Base-by-base conservation (phyloP, 2,797 vertebrate genomes). In the Enteromius unitaeniatus region DNA sequence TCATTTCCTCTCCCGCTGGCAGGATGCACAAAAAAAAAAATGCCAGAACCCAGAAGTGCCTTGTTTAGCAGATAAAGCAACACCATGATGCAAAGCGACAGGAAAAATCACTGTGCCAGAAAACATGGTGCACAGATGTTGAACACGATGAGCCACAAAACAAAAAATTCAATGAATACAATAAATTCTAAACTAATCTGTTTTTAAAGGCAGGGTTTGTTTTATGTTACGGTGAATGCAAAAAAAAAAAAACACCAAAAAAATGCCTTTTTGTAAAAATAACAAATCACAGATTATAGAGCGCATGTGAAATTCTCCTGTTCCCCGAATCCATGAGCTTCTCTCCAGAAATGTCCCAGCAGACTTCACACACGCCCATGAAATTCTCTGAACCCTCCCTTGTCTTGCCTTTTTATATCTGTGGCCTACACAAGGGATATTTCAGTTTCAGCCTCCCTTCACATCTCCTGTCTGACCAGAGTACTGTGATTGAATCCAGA, bases 331-430 rank as follows among this genome's bases (percentile, higher is more conserved):
- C 28, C 6, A n/a, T 60, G 37, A 47, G 23, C 31, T 23, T 64
- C 78, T 19, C 15, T 80, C n/a, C 72, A 47, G 47, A 73, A 73
- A 82, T 81, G 67, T 60, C 68, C 10, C 53, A 1, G 26, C 40
- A 45, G 40, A 13, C 68, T 76, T 83, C 81, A 76, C 60, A 47
- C 49, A 77, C 13, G 3, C 49, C 62, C 62, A 58, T 69, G 23
- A 76, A 60, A 69, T 83, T 83, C 23, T 76, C 73, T 7, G 17
- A 68, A 77, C 34, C 28, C 47, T 65, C 62, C 0, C 55, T 0
- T 0, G n/a, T 55, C 42, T 79, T 83, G 49, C 4, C 62, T 77
- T 83, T 83, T 69, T 69, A 83, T 83, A 58, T 75, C 62, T 68
- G 34, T 58, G 19, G 64, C 64, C 62, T 77, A 68, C 49, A 83